These are phyloP conservation scores for Caenorhabditis zanzibari DNA, from an alignment of 2,888 invertebrate species.

Conservation along the genomic window DNA sequence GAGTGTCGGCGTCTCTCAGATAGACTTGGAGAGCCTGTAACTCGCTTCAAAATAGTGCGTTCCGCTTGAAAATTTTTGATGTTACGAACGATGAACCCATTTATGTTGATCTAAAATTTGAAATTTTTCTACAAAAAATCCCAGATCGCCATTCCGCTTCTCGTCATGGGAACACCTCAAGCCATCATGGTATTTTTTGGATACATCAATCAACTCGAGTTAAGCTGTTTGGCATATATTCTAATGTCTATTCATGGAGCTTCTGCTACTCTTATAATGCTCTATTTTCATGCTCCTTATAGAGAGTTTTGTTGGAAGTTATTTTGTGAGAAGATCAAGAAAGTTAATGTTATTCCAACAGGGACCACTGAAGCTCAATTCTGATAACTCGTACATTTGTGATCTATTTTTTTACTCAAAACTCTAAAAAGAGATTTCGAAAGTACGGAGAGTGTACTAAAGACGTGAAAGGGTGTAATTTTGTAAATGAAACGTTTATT, in stretches of 20 bases:
- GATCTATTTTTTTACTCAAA: neutral
- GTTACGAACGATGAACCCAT: too few relatives aligned
- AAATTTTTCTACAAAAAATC: neutral
- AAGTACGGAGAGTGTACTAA: neutral
- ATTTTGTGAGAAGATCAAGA: neutral
- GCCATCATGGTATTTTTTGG: constrained; percentile 3
- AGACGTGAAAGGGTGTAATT: too few relatives aligned
- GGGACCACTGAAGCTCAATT: neutral
- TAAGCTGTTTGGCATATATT: constrained; percentile 10
- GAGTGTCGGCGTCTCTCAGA: too few relatives aligned
- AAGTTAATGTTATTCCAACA: neutral
- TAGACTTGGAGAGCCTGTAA: neutral
- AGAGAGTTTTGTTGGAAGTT: neutral
- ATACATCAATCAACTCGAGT: neutral
- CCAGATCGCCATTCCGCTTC: constrained; percentile 8
- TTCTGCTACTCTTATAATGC: constrained; percentile 15
- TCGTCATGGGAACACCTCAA: constrained; percentile 18
- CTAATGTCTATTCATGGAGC: constrained; percentile 23
- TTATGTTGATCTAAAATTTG: neutral
- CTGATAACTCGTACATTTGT: neutral
- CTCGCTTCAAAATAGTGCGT: neutral
- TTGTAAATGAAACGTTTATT: too few relatives aligned
- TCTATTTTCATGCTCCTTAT: constrained; percentile 25
- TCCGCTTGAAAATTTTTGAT: neutral
- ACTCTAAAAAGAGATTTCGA: neutral